Evolutionary conservation across 2,113 vertebrate species (phyloP), one percentile per base, ranked within the genome.

Genomic region (Ammospiza nelsoni): DNA sequence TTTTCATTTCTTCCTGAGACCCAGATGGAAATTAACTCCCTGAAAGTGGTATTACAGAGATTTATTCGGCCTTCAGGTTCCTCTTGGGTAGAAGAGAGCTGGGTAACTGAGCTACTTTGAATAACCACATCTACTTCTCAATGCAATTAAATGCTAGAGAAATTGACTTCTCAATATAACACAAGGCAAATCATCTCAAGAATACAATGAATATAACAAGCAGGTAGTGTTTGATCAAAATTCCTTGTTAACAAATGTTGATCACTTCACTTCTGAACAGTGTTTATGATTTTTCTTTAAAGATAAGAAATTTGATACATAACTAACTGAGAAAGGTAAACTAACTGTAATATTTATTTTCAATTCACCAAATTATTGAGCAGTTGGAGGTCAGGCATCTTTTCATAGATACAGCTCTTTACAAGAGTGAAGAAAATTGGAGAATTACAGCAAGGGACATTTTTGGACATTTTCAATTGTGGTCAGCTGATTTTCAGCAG

Each of bases 361-460:
- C 35, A 73, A 35, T 80, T 62, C 4, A 91, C 35, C 22, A 61
- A 48, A 21, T 49, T 76, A 59, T 13, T 65, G 43, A 78, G 83
- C 68, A 73, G 37, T 83, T 69, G 90, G 5, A 48, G 35, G 8
- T 54, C 57, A 41, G 54, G 61, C 29, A 91, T 88, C 71, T 80
- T 72, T 77, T 90, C 66, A 66, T 4, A 68, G 68, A 77, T 68
- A 65, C 37, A 89, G 39, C 39, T 83, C 35, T 77, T 33, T 67
- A 33, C 66, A 65, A 92, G 84, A 92, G 92, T 57, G 48, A 91
- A 49, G 63, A 51, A 29, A 81, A 58, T 10, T 46, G 19, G 24
- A 93, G 14, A 65, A 68, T 79, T 95, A 94, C 62, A 95, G 58
- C 52, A 95, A 89, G 55, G 49, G 49, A 41, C 15, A 59, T 85